Percentiles rank a stretch among this genome's conserved stretches.
These are phyloP conservation scores for Pangasianodon gigas DNA, from an alignment of 2,113 vertebrate species.

Conservation along the genomic window DNA sequence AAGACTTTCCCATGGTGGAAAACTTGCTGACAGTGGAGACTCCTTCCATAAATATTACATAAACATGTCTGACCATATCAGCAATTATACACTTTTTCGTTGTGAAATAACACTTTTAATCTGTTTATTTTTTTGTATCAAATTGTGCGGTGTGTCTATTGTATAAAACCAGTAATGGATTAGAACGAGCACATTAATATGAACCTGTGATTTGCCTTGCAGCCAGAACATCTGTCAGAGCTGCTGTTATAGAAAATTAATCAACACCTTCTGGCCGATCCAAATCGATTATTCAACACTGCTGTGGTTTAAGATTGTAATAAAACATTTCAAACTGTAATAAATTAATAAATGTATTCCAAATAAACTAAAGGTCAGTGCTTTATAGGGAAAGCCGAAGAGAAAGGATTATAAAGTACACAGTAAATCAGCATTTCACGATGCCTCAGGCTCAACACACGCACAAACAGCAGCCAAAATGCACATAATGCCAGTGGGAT, in stretches of 20 bases:
- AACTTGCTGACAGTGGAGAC: not conserved
- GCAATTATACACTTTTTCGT: not conserved
- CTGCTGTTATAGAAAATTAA: not conserved
- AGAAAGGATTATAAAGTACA: not conserved
- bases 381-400: not conserved
- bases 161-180: not conserved
- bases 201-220: not conserved
- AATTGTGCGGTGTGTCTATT: not conserved
- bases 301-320: not conserved
- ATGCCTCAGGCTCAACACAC: not conserved
- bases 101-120: not conserved
- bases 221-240: not conserved
- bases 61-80: not conserved
- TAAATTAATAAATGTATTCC: not conserved
- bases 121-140: not conserved
- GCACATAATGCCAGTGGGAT: not conserved
- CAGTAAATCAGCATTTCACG: not conserved
- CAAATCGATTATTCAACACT: not conserved
- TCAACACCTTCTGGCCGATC: not conserved
- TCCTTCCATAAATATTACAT: not conserved
- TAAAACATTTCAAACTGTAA: not conserved
- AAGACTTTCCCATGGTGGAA: not conserved
- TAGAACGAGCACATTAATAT: not conserved
- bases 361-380: not conserved
- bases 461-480: not conserved